Evolutionary conservation across 1,140 invertebrate genomes (phyloP), one percentile per base, ranked within the genome.

Genomic region (Drosophila setifemur): DNA sequence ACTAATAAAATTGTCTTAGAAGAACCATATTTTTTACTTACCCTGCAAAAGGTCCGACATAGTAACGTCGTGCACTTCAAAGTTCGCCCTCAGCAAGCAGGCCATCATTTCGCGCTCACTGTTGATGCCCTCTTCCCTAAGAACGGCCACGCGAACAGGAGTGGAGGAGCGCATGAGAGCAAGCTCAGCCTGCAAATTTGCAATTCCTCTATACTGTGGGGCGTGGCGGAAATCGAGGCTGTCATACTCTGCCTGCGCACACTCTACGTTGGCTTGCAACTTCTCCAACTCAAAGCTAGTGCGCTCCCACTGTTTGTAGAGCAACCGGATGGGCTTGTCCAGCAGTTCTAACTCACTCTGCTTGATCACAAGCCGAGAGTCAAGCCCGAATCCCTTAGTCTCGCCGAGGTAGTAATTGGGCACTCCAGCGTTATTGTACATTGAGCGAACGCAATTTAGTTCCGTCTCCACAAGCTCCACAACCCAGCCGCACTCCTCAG

Each of bases 61-160:
- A 0, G 96, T 97, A 0, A 98, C 93, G 91, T 99, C 97, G 92
- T 95, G 97, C 4, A 97, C 96, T 87, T 97, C 94, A 90, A 99
- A 99, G 47, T 97, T 97, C 14, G 96, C 97, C 91, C 95, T 93
- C 61, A 95, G 92, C n/a, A 99, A 93, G 7, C 96, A 94, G n/a
- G 97, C 97, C 6, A 96, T 95, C 98, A 99, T 99, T 93, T 99
- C 98, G 49, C 98, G 92, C 89, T 99, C 98, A 29, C 98, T 98
- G 89, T 99, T 99, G 23, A 94, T 96, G 69, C 98, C 98, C 94
- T 99, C 98, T 92, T 99, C 98, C 37, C 98, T 92, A 23, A 99
- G 92, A 0, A 99, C 96, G 6, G 97, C 98, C 1, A 99, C 97
- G 58, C 91, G 92, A 5, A 96, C 92, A 14, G 91, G 91, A 23